These are phyloP conservation scores for Scrobipalpa atriplicella DNA, from an alignment of 2,888 invertebrate species.

Conservation along the genomic window DNA sequence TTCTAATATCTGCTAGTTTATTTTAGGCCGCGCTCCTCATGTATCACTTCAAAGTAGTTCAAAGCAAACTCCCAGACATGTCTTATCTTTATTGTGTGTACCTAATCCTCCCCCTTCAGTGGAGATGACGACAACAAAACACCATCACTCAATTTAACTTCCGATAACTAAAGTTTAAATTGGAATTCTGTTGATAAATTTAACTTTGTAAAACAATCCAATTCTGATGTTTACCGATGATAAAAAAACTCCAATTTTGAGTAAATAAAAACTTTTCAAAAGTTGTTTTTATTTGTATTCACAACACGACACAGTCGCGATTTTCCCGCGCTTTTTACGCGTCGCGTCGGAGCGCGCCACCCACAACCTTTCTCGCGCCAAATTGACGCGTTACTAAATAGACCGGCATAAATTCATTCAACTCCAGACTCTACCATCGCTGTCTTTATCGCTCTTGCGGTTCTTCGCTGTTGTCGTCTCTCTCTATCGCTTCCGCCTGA, in stretches of 20 bases:
- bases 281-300: not conserved
- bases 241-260: not conserved
- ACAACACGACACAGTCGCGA: constrained; percentile 38
- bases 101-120: constrained; percentile 40
- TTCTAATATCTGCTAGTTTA: constrained; percentile 50
- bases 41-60: constrained; percentile 63
- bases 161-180: constrained; percentile 15
- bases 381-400: constrained; percentile 81
- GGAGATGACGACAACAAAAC: constrained; percentile 16
- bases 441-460: constrained; percentile 49
- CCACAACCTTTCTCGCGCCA: constrained; percentile 76
- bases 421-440: constrained; percentile 64
- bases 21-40: constrained; percentile 58
- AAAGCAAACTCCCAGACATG: constrained; percentile 57
- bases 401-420: constrained; percentile 82
- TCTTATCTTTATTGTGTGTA: constrained; percentile 65
- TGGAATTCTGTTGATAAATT: not conserved
- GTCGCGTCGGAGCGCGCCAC: constrained; percentile 37
- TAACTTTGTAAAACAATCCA: not conserved
- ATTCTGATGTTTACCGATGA: not conserved
- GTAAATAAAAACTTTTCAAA: not conserved
- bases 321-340: constrained; percentile 65
- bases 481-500: constrained; percentile 75
- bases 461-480: constrained; percentile 46
- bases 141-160: constrained; percentile 33